These are phyloP conservation scores for Brachyopa scutellaris DNA, from an alignment of 2,888 invertebrate species.

Conservation along the genomic window DNA sequence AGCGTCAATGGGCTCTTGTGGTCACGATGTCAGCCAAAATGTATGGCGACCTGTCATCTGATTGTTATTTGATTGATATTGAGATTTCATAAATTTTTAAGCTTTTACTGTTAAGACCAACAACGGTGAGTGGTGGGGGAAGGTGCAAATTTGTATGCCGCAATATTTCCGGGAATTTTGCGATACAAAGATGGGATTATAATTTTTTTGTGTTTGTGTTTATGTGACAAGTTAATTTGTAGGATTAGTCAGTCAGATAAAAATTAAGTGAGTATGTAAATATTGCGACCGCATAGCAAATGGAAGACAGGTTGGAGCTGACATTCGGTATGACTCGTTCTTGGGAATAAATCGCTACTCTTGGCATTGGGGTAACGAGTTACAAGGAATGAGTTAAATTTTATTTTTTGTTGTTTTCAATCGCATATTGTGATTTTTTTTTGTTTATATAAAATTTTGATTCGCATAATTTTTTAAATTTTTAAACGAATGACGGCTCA, in stretches of 20 bases:
- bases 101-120: slow-evolving; percentile 1
- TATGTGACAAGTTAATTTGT: slow-evolving; percentile 64
- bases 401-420: too few species aligned
- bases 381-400: too few species aligned
- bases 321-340: too few species aligned
- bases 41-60: slow-evolving; percentile 63
- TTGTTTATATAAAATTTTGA: too few species aligned
- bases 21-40: slow-evolving; percentile 38
- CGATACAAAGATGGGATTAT: slow-evolving; percentile 15
- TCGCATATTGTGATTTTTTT: too few species aligned
- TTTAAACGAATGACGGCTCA: too few species aligned
- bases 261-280: slow-evolving; percentile 15
- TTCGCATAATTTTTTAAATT: too few species aligned
- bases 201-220: not conserved
- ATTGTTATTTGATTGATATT: slow-evolving; percentile 66
- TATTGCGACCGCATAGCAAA: slow-evolving; percentile 40
- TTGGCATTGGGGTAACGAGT: too few species aligned
- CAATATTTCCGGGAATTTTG: slow-evolving; percentile 38
- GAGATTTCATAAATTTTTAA: slow-evolving; percentile 11
- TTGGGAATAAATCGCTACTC: too few species aligned
- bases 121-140: not conserved
- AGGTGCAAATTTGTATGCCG: slow-evolving; percentile 9
- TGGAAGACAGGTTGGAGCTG: too few species aligned
- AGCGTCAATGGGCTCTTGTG: slow-evolving; percentile 50
- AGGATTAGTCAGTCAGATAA: slow-evolving; percentile 49